These are phyloP conservation scores for Eulemur rubriventer DNA, from an alignment of 2,797 vertebrate species.

Conservation along the genomic window DNA sequence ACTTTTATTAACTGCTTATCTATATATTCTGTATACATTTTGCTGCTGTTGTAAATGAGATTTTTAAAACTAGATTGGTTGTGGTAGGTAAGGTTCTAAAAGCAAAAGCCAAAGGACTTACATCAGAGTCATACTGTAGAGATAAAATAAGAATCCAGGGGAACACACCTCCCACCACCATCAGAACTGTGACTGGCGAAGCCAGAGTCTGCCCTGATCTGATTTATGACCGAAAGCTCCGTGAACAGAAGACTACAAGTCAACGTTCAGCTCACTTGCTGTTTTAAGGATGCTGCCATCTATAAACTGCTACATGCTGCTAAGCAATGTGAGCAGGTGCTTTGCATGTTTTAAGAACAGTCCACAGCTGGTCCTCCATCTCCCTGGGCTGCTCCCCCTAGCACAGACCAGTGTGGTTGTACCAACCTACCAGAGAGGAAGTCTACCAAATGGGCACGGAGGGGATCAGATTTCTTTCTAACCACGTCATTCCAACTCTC, in stretches of 20 bases:
- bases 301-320: not conserved
- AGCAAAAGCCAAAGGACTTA: not conserved
- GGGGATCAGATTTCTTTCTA: not conserved
- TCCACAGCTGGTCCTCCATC: not conserved
- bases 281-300: not conserved
- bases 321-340: not conserved
- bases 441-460: not conserved
- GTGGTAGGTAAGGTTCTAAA: not conserved
- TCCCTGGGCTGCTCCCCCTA: not conserved
- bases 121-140: not conserved
- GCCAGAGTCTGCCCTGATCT: not conserved
- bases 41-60: not conserved
- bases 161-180: not conserved
- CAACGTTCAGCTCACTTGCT: not conserved
- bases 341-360: not conserved
- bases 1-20: not conserved
- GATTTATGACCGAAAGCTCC: not conserved
- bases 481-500: not conserved
- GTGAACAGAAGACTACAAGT: not conserved
- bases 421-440: not conserved
- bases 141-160: not conserved
- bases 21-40: not conserved
- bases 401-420: not conserved
- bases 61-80: not conserved
- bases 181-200: not conserved